Evolutionary conservation across 1,140 invertebrate species (phyloP).

Genomic region (Drosophila serrata): DNA sequence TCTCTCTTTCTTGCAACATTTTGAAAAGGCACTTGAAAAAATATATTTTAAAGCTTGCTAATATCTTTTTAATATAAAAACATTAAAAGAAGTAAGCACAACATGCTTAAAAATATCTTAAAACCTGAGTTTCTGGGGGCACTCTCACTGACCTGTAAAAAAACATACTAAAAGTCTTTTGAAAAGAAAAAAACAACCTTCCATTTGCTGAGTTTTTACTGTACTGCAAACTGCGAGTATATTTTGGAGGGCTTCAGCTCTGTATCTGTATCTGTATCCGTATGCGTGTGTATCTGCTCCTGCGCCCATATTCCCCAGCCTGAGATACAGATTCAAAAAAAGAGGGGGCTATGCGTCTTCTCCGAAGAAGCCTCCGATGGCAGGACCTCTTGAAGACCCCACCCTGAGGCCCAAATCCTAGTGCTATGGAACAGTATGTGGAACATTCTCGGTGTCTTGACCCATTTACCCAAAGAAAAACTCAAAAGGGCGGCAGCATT

Average conservation of each 20-base stretch:
- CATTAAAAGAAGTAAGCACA: neutral
- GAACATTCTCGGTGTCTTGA: constrained; percentile 11
- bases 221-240: constrained; percentile 15
- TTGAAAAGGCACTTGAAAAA: too few species aligned
- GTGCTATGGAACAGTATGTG: neutral
- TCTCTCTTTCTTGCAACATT: too few species aligned
- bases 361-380: neutral
- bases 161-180: too few species aligned
- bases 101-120: neutral
- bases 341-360: neutral
- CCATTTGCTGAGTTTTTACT: neutral
- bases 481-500: constrained; percentile 2
- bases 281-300: constrained; percentile 19
- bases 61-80: neutral
- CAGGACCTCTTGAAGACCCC: constrained; percentile 14
- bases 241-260: constrained; percentile 22
- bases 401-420: constrained; percentile 11
- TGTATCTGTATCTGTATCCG: constrained; percentile 28
- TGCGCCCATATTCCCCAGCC: constrained; percentile 31
- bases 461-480: constrained; percentile 29
- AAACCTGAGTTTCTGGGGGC: neutral
- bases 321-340: neutral
- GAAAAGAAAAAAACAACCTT: neutral
- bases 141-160: too few species aligned
- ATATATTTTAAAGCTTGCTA: too few species aligned